Conservation (phyloP, 2,797 vertebrate species). For the Adrianichthys oophorus region DNA sequence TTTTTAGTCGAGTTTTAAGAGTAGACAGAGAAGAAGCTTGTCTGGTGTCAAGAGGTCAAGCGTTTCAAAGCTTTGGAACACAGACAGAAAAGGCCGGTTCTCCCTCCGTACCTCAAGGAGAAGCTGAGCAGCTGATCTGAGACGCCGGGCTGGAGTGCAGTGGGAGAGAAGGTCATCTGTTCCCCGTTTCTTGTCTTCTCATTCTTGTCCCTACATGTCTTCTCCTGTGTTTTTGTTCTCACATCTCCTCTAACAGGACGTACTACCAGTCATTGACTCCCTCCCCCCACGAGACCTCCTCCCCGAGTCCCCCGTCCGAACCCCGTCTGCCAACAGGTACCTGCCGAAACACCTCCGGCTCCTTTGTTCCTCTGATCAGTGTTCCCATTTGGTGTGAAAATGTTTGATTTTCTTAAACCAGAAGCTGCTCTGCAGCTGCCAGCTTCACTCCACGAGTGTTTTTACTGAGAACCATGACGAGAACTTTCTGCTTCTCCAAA, state of each 20-base stretch:
- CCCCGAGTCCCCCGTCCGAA: constrained; percentile 72
- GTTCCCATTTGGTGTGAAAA: neutral
- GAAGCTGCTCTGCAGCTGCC: too few relatives aligned
- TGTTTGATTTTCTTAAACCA: too few relatives aligned
- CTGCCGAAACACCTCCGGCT: neutral
- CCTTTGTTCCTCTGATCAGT: neutral
- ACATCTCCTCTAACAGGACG: constrained; percentile 65
- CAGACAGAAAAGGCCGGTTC: too few relatives aligned
- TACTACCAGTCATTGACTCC: constrained; percentile 61
- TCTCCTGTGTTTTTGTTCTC: constrained; percentile 35
- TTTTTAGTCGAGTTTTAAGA: neutral
- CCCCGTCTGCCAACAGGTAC: constrained; percentile 69
- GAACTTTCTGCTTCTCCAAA: too few relatives aligned
- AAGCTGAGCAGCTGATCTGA: too few relatives aligned
- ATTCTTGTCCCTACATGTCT: constrained; percentile 16
- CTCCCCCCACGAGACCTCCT: constrained; percentile 69
- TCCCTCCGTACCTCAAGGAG: too few relatives aligned
- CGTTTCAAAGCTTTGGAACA: too few relatives aligned
- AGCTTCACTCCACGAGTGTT: too few relatives aligned
- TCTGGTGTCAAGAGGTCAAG: neutral
- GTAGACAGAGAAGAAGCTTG: neutral
- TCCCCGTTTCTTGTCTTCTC: constrained; percentile 9
- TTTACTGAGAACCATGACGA: too few relatives aligned
- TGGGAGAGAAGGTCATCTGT: neutral
- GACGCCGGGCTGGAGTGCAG: too few relatives aligned